Evolutionary conservation across 2,113 vertebrate species (phyloP).

Genomic region (Carassius carassius): DNA sequence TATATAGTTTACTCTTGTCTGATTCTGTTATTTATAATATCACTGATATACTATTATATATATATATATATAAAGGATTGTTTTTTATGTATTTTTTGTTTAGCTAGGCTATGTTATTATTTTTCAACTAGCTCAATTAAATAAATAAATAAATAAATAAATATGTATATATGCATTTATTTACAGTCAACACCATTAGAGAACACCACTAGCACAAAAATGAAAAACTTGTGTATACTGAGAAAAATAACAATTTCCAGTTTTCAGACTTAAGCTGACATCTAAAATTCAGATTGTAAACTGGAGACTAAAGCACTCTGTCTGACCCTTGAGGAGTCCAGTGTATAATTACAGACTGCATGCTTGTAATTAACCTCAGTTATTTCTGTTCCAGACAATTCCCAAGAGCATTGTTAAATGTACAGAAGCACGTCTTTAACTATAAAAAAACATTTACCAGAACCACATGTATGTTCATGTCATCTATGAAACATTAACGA

Average conservation of each 20-base stretch:
- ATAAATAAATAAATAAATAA: neutral
- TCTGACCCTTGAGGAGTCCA: neutral
- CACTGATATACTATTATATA: no score
- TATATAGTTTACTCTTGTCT: neutral
- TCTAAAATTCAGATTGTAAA: neutral
- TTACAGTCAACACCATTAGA: no score
- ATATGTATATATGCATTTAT: no score
- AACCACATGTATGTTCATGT: neutral
- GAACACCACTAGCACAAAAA: no score
- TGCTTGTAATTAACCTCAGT: neutral
- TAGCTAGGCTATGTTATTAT: no score
- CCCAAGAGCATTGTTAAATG: neutral
- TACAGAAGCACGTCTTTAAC: neutral
- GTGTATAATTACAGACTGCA: neutral
- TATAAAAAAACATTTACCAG: neutral
- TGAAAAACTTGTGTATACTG: no score
- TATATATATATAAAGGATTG: no score
- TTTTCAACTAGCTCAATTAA: neutral
- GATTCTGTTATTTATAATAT: neutral
- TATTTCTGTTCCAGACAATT: neutral
- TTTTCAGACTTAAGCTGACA: neutral
- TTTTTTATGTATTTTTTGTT: no score
- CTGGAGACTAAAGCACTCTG: neutral
- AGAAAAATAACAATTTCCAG: no score
- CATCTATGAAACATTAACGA: neutral